phyloP scores from a whole-genome alignment of 2,888 invertebrate genomes.

The Eumacrocentrus americanus region DNA sequence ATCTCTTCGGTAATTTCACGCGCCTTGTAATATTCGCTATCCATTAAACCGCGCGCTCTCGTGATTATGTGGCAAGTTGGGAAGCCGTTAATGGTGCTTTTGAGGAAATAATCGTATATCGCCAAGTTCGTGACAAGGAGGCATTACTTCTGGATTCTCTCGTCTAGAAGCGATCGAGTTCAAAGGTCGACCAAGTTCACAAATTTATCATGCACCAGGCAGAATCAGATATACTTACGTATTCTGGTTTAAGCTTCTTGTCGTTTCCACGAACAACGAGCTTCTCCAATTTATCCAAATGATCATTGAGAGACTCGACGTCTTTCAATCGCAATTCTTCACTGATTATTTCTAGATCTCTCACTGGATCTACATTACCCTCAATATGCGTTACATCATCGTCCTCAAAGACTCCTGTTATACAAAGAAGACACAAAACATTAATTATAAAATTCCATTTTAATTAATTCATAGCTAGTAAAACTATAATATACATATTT shows the following conservation, averaged over 20 bases:
- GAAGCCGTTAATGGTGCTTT: constrained; percentile 5
- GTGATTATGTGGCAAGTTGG: constrained; percentile 2
- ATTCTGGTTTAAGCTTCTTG: constrained; percentile 95
- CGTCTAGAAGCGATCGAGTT: background rate
- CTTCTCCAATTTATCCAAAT: constrained; percentile 86
- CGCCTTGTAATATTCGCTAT: constrained; percentile 38
- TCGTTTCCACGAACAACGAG: constrained; percentile 84
- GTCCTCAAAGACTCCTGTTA: constrained; percentile 92
- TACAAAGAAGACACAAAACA: constrained; percentile 3
- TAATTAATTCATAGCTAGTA: background rate
- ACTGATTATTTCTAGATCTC: constrained; percentile 95
- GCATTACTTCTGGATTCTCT: constrained; percentile 34
- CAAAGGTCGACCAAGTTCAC: too few relatives aligned
- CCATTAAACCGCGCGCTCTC: constrained; percentile 31
- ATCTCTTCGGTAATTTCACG: constrained; percentile 48
- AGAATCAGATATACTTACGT: constrained; percentile 68
- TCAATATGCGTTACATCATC: constrained; percentile 98
- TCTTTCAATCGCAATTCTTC: constrained; percentile 96
- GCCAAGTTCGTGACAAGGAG: constrained; percentile 39
- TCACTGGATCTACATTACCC: constrained; percentile 96
- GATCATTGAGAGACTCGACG: constrained; percentile 81
- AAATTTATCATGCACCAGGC: too few relatives aligned
- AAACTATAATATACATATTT: too few relatives aligned
- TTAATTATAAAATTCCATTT: constrained; percentile 18
- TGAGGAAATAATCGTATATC: constrained; percentile 3